Evolutionary conservation across 2,113 vertebrate species (phyloP), one percentile per base, ranked within the genome.

Genomic region (Ciconia stormi): DNA sequence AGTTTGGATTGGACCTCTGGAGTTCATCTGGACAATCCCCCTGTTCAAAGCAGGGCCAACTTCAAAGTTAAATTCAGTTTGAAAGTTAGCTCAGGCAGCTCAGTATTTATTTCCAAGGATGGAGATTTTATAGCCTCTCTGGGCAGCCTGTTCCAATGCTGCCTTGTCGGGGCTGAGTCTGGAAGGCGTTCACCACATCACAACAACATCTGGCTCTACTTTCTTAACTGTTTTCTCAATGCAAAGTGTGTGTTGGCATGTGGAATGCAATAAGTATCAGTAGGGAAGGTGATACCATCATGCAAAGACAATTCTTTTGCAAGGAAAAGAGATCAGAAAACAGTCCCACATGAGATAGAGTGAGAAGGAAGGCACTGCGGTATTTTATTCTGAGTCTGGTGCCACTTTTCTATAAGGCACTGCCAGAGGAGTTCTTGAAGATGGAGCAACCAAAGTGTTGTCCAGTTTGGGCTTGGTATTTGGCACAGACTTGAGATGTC

Each of bases 171-270:
- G 76, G 76, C 93, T 89, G 69, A 52, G 58, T 63, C 89, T 93
- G 87, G 87, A 91, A 96, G 81, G 84, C 2, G 6, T 81, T 84
- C 73, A 47, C 81, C 42, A 49, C 90, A 85, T 79, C 87, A 74
- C 78, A 89, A 59, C 77, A 82, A 89, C 78, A 95, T 89, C 90
- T 96, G 96, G 76, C 83, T 92, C 72, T 47, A 36, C 73, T 80
- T 88, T 53, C 91, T 63, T 40, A 29, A 29, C 66, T 12, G 63
- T 40, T 76, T 50, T 61, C 82, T 69, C 2, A 6, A 73, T 38
- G 74, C 71, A 58, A 92, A 94, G 87, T 9, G 61, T 38, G 63
- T 63, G 59, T 47, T 91, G 82, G 90, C 65, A 56, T 1, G 49
- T 80, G 83, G 81, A 89, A 87, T 58, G 77, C 55, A 76, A 13